Evolutionary conservation across 2,888 invertebrate genomes (phyloP), one percentile per base, ranked within the genome.

Genomic region (Aproaerema taeniolella): DNA sequence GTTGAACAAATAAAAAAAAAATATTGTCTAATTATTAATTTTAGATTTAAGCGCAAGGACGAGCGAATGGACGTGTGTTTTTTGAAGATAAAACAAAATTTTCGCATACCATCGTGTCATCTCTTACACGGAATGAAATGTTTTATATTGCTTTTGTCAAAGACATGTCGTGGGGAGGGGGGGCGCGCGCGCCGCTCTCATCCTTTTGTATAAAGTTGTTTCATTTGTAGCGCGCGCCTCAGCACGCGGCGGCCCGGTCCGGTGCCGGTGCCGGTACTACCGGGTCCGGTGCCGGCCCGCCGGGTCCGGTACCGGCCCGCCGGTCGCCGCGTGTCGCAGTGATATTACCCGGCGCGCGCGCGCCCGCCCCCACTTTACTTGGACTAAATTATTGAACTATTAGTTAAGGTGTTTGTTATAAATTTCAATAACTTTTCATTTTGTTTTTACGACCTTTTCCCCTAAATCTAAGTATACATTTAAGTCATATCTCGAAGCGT

Each of bases 1-100:
- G 86, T 86, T 86, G 86, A 86, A 83, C 85, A 76, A 83, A 82
- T 82, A 79, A 79, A 77, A n/a, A n/a, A n/a, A n/a, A 75, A 80
- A 81, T 83, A 85, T 85, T 85, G 83, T 83, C 81, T 85, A 85
- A 85, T 86, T 80, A 85, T 82, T 85, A 85, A 85, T 85, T 86
- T 83, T 83, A 83, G 85, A 78, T 76, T 69, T 85, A 86, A 85
- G 85, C 79, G 83, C 83, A 74, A 77, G 76, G 74, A 74, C 74
- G 85, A 83, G 83, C 81, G 83, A 83, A 82, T 82, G 85, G 78
- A 74, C 67, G 82, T 74, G 82, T 82, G 83, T 79, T 80, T 82
- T 82, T 83, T 76, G 74, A 76, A 78, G 62, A 72, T 72, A 71
- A 70, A 65, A 55, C 65, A 73, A 75, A 69, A 59, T 67, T 69